Percentiles rank a stretch among this genome's conserved stretches.
These are phyloP conservation scores for Coleophora deauratella DNA, from an alignment of 2,888 invertebrate species.

Conservation along the genomic window DNA sequence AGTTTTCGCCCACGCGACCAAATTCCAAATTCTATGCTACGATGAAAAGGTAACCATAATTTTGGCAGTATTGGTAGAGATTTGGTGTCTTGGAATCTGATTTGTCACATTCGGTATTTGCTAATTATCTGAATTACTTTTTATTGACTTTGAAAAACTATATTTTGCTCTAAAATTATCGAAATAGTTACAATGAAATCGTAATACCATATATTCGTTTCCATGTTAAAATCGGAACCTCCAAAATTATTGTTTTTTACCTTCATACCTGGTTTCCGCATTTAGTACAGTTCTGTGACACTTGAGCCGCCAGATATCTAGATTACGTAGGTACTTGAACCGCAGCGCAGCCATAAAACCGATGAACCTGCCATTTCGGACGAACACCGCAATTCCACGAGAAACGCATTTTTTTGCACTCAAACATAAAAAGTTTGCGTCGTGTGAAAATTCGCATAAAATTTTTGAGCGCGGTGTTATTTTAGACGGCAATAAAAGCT, in stretches of 20 bases:
- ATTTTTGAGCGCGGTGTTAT: slow-evolving; percentile 46
- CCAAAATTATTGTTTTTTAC: no score
- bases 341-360: slow-evolving; percentile 53
- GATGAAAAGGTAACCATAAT: no score
- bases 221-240: no score
- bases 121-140: no score
- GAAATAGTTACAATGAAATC: no score
- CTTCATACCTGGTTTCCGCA: no score
- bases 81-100: no score
- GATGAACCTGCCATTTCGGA: slow-evolving; percentile 56
- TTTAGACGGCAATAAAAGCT: slow-evolving; percentile 49
- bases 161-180: no score
- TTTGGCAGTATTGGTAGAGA: no score
- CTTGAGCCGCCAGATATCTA: slow-evolving; percentile 61
- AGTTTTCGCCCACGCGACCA: slow-evolving; percentile 44
- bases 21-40: slow-evolving; percentile 45
- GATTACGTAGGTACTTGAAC: slow-evolving; percentile 41
- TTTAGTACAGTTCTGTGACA: slow-evolving; percentile 22
- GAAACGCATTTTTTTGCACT: slow-evolving; percentile 64
- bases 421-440: slow-evolving; percentile 45
- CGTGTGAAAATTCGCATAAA: slow-evolving; percentile 52
- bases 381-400: slow-evolving; percentile 38
- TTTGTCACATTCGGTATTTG: no score
- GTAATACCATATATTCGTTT: no score
- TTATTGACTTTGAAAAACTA: no score